Evolutionary conservation across 2,888 invertebrate species (phyloP).

Genomic region (Pyralis farinalis): DNA sequence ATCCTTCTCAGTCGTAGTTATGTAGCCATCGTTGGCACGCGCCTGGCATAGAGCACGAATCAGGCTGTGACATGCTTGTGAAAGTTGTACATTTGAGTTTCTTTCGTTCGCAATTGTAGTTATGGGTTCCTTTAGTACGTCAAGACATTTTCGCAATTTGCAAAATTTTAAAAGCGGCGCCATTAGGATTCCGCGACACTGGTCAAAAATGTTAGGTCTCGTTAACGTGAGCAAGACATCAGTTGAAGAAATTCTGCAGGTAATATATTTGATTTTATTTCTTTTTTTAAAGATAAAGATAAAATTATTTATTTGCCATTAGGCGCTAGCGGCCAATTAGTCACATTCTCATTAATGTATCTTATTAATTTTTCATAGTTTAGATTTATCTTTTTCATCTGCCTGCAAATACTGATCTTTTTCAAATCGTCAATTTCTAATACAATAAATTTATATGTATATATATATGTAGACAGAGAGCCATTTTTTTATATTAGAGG

Average conservation of each 20-base stretch:
- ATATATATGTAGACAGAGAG: too few species aligned
- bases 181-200: constrained; percentile 53
- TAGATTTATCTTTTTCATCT: too few species aligned
- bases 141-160: constrained; percentile 42
- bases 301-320: too few species aligned
- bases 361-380: too few species aligned
- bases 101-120: neutral
- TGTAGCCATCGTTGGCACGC: constrained; percentile 30
- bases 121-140: constrained; percentile 41
- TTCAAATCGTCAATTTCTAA: too few species aligned
- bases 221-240: constrained; percentile 40
- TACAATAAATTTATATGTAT: too few species aligned
- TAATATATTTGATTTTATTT: too few species aligned
- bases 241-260: constrained; percentile 53
- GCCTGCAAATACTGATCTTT: too few species aligned
- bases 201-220: constrained; percentile 59
- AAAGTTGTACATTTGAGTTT: neutral
- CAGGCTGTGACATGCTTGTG: neutral
- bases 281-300: too few species aligned
- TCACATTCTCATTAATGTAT: too few species aligned
- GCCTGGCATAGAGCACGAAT: constrained; percentile 13
- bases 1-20: constrained; percentile 32
- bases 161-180: constrained; percentile 54
- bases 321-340: too few species aligned
- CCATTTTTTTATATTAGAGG: too few species aligned